These are phyloP conservation scores for Ambastaia sidthimunki DNA, from an alignment of 2,797 vertebrate genomes.

Conservation along the genomic window DNA sequence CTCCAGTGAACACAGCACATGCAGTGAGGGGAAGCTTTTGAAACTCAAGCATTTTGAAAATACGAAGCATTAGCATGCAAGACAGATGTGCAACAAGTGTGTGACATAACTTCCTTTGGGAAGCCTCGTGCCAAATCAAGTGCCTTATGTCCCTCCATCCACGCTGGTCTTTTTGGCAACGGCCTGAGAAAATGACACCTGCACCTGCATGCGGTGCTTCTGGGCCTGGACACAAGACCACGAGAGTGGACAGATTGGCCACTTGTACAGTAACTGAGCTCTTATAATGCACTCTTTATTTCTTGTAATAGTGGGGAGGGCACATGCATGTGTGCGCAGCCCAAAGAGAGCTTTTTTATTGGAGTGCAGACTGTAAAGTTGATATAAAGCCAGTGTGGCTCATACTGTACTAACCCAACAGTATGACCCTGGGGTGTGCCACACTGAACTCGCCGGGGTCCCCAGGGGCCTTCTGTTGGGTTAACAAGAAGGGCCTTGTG, in stretches of 20 bases:
- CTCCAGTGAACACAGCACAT: not conserved
- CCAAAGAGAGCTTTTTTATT: slow-evolving; percentile 64
- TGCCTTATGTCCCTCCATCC: slow-evolving; percentile 65
- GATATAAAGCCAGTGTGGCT: slow-evolving; percentile 84
- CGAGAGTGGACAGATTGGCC: slow-evolving; percentile 80
- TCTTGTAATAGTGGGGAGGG: slow-evolving; percentile 74
- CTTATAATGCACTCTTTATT: slow-evolving; percentile 79
- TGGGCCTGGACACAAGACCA: slow-evolving; percentile 65
- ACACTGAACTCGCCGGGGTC: slow-evolving; percentile 58
- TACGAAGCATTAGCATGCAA: slow-evolving; percentile 6
- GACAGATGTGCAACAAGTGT: slow-evolving; percentile 74
- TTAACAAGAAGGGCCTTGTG: slow-evolving; percentile 87
- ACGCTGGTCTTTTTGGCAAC: slow-evolving; percentile 66
- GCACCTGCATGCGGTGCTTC: slow-evolving; percentile 64
- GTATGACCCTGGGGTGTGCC: slow-evolving; percentile 79
- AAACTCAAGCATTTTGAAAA: slow-evolving; percentile 29
- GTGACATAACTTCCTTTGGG: slow-evolving; percentile 64
- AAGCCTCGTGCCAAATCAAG: slow-evolving; percentile 46
- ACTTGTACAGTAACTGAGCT: slow-evolving; percentile 81
- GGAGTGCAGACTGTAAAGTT: slow-evolving; percentile 78
- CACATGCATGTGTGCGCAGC: slow-evolving; percentile 55
- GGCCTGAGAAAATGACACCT: slow-evolving; percentile 67
- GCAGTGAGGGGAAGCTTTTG: slow-evolving; percentile 10
- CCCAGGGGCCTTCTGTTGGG: slow-evolving; percentile 62
- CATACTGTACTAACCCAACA: slow-evolving; percentile 67